Evolutionary conservation across 30 jellyfish, hydroid and myxozoan species (phyloP), one percentile per base, ranked within the genome.

Genomic region (Aurelia sp.): DNA sequence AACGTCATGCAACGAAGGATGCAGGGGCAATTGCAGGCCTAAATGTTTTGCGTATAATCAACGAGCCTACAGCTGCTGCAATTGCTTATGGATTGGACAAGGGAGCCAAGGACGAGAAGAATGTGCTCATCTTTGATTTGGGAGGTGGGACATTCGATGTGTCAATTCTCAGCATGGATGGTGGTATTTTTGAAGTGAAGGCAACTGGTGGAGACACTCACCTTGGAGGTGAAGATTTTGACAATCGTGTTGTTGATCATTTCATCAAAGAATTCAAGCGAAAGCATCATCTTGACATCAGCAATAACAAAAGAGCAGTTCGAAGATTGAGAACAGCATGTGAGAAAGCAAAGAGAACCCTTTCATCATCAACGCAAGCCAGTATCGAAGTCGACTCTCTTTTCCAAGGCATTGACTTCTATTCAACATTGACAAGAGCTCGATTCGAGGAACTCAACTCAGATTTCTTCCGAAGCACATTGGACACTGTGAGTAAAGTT

Each of bases 21-120:
- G 98, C 98, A 18, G 98, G 97, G 6, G 41, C 16, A 10, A 92
- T 92, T 13, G 94, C 98, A 22, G 98, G 98, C 9, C 88, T 92
- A 15, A 87, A 92, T 38, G 98, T 87, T n/a, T 63, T 78, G 13
- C 81, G 98, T 19, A 74, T 92, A 21, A 87, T 92, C 78, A 92
- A 92, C 51, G 98, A 92, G 48, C 98, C 98, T 8, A 92, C 98
- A 11, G 98, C 98, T n/a, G 98, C 98, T 44, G 98, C 98, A 31
- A 72, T 92, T 20, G 98, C 98, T 9, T 92, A 86, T 63, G 98
- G 98, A 2, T 47, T 92, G 75, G 98, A 92, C 83, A 92, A 86
- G 69, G 86, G 76, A 15, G 10, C 84, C 17, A 63, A 33, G 18
- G 61, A 63, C 50, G 97, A 88, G 48, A 53, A 53, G 40, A 81